Evolutionary conservation across 2,797 vertebrate genomes (phyloP).

Genomic region (Clamator glandarius): DNA sequence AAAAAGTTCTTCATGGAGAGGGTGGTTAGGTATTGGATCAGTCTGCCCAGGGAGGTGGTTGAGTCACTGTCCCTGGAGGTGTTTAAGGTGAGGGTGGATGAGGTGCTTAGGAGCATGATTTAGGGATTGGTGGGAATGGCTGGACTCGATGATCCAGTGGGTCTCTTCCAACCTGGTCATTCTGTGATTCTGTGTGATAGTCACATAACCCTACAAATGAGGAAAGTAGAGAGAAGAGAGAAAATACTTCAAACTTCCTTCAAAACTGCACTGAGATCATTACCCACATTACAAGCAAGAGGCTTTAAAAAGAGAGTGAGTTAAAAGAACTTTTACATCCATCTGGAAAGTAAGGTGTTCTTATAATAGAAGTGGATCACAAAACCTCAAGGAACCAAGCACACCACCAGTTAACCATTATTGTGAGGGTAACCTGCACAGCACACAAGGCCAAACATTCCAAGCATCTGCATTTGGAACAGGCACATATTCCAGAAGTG

Average conservation of each 20-base stretch:
- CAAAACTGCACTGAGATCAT: not conserved
- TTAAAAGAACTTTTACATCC: not conserved
- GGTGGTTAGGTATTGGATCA: too few species aligned
- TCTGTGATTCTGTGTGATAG: too few species aligned
- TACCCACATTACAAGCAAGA: not conserved
- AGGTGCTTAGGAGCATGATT: too few species aligned
- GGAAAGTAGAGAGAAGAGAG: not conserved
- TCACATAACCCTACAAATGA: not conserved
- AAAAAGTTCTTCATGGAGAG: too few species aligned
- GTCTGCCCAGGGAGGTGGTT: too few species aligned
- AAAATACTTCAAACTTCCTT: not conserved
- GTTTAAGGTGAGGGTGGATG: too few species aligned
- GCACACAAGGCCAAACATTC: not conserved
- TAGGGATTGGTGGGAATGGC: too few species aligned
- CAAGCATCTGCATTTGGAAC: not conserved
- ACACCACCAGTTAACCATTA: not conserved
- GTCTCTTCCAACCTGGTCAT: too few species aligned
- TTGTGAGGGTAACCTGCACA: not conserved
- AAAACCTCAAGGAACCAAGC: not conserved
- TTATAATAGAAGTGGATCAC: not conserved
- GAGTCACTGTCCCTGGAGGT: too few species aligned
- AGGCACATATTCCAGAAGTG: not conserved
- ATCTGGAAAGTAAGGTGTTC: not conserved
- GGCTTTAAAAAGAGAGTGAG: not conserved
- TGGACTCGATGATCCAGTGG: too few species aligned